Conservation (phyloP, 2,888 invertebrate species). For the Folsomia manolachei region DNA sequence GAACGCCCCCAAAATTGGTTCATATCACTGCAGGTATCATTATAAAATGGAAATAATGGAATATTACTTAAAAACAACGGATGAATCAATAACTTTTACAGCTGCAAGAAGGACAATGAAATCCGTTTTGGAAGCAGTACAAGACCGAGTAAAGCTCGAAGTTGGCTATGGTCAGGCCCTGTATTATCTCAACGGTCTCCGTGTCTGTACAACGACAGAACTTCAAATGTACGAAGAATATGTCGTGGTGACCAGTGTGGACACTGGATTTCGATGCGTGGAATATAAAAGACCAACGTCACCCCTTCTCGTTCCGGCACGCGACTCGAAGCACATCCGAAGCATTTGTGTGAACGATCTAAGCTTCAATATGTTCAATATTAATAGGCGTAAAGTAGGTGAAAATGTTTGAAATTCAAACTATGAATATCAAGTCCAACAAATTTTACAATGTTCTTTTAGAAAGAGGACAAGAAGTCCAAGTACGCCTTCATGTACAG, state of each 20-base stretch:
- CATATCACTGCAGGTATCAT: conserved; percentile 24
- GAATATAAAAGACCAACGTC: conserved; percentile 23
- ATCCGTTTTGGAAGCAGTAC: conserved; percentile 23
- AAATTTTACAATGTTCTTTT: background rate
- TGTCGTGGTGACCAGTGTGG: conserved; percentile 31
- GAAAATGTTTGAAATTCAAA: too few species aligned
- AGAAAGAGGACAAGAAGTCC: background rate
- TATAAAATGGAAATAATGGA: background rate
- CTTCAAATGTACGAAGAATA: conserved; percentile 35
- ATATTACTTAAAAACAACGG: background rate
- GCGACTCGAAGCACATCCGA: conserved; percentile 25
- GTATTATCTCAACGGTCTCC: conserved; percentile 29
- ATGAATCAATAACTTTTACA: background rate
- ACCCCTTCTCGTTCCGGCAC: conserved; percentile 33
- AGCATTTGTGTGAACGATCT: background rate
- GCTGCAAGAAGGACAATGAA: background rate
- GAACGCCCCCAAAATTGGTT: conserved; percentile 21
- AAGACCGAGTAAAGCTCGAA: conserved; percentile 26
- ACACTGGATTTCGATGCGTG: conserved; percentile 28
- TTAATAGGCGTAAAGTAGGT: background rate
- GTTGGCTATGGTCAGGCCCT: conserved; percentile 30
- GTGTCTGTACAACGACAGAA: conserved; percentile 26
- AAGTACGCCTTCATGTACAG: background rate
- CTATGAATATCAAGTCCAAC: background rate
- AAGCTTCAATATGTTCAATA: background rate